A percentile compares a stretch with the other conserved stretches of the same genome.
Conservation (phyloP, 92 coral and sea anemone species). For the Siderastrea radians region DNA sequence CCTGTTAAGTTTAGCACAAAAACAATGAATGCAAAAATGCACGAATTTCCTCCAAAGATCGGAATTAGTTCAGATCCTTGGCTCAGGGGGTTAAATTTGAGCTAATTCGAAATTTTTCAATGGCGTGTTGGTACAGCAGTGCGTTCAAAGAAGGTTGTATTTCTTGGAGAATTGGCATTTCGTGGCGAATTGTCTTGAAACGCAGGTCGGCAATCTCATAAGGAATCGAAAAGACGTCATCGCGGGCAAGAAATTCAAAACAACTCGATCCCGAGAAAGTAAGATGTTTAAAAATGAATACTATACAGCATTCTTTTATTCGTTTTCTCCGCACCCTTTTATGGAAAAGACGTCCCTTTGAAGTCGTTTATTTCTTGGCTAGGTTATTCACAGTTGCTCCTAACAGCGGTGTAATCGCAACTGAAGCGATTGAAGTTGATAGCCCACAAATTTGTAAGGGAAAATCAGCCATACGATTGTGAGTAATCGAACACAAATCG, state of each 20-base stretch:
- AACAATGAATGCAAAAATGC: background rate
- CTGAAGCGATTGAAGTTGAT: background rate
- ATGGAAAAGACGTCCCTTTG: conserved; percentile 2
- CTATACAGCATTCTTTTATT: background rate
- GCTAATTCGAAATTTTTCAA: background rate
- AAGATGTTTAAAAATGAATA: conserved; percentile 57
- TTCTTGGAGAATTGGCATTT: background rate
- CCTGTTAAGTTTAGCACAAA: conserved; percentile 21
- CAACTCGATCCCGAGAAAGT: conserved; percentile 10
- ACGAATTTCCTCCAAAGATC: conserved; percentile 18
- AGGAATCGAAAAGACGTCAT: conserved; percentile 39
- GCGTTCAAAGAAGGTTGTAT: background rate
- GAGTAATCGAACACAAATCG: background rate
- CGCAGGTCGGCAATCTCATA: conserved; percentile 27
- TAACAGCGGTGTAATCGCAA: background rate
- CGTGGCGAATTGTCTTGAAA: background rate
- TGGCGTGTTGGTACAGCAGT: background rate
- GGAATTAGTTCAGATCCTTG: background rate
- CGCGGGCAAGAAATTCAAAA: conserved; percentile 36
- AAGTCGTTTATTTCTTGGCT: background rate
- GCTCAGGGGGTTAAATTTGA: background rate
- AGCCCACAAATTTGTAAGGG: background rate
- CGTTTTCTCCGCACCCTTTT: conserved; percentile 19
- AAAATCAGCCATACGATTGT: background rate
- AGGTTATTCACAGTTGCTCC: background rate